Evolutionary conservation across 2,113 vertebrate species (phyloP), one percentile per base, ranked within the genome.

Genomic region (Myocastor coypus): DNA sequence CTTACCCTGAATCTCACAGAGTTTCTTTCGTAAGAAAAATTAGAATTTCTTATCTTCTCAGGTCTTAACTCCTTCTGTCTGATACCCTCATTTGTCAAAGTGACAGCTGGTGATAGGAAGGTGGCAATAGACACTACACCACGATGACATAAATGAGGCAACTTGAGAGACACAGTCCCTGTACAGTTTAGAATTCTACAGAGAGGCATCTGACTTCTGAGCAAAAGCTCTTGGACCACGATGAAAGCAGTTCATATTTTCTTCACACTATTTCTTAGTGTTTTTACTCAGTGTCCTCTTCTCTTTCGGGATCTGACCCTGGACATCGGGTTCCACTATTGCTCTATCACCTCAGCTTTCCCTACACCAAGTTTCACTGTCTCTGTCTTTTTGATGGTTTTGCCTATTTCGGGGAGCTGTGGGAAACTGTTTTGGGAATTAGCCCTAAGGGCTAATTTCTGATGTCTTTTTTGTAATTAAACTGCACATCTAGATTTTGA

Each of bases 301-400:
- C 46, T 82, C 5, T 34, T 13, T 34, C 5, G 26, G 2, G 20
- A 63, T 82, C 59, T 30, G 0, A 8, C 0, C 5, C 6, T 34
- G 34, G 30, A 5, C 40, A 26, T 32, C 16, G 13, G 10, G 22
- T 37, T 68, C 7, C 26, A 57, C 52, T 13, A 55, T 30, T 7
- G 0, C 34, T 50, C 11, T 22, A 11, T n/a, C 11, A 24, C 32
- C 12, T 19, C 17, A 30, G 55, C 11, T 7, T 63, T 11, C 28
- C 71, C 46, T 20, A 2, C 2, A n/a, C 42, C 66, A 42, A 42
- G 12, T n/a, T 64, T 93, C 55, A 57, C 22, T 2, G 7, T 42
- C 40, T 77, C 42, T 52, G 75, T 83, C 19, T 42, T 75, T n/a
- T 87, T 22, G 69, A 50, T 80, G 69, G 87, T 40, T 40, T 83